phyloP scores from a whole-genome alignment of 2,113 vertebrate genomes.

The Pycnonotus jocosus region DNA sequence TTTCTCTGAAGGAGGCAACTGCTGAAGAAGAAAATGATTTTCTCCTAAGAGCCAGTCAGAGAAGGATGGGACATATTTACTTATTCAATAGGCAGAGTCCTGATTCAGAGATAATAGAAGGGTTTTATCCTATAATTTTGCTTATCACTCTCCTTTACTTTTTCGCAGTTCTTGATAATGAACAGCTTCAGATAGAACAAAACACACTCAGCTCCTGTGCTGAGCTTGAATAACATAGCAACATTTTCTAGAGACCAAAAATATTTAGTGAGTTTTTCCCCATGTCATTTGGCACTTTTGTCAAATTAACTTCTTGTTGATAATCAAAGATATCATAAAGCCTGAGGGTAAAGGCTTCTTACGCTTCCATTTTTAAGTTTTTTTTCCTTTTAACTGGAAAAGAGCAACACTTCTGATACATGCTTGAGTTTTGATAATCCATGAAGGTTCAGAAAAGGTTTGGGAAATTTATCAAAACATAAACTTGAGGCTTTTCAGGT shows the following conservation, averaged over 20 bases:
- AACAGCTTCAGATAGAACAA: not conserved
- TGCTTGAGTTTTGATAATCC: not conserved
- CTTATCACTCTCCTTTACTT: not conserved
- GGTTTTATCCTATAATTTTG: not conserved
- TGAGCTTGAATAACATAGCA: not conserved
- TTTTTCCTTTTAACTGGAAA: not conserved
- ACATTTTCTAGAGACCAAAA: not conserved
- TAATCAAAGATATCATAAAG: not conserved
- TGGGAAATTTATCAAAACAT: not conserved
- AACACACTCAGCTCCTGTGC: not conserved
- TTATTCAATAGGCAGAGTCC: not conserved
- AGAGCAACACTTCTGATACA: not conserved
- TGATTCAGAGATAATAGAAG: not conserved
- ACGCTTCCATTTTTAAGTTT: not conserved
- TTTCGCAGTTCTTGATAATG: not conserved
- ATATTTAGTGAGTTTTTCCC: not conserved
- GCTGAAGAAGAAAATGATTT: not conserved
- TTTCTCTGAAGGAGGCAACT: not conserved
- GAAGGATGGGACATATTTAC: not conserved
- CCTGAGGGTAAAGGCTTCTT: not conserved
- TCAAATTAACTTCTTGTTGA: not conserved
- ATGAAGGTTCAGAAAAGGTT: not conserved
- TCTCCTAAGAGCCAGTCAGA: not conserved
- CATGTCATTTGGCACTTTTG: not conserved
- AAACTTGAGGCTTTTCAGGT: constrained; percentile 6